These are phyloP conservation scores for Trachelus iudaicus DNA, from an alignment of 2,888 invertebrate genomes.

Conservation along the genomic window DNA sequence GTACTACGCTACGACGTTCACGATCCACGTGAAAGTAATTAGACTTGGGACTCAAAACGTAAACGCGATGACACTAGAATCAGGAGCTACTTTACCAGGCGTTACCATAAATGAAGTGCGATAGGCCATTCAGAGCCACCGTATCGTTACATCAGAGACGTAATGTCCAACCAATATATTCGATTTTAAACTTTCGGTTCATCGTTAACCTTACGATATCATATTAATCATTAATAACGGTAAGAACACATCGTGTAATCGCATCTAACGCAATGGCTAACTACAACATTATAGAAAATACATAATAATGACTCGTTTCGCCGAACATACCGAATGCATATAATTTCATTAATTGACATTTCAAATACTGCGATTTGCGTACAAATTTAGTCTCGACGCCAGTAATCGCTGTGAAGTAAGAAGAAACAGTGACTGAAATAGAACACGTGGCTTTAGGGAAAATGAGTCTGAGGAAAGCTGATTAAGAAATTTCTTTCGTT, in stretches of 20 bases:
- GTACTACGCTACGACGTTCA: not conserved
- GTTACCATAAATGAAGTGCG: constrained; percentile 20
- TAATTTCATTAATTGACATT: constrained; percentile 47
- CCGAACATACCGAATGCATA: constrained; percentile 34
- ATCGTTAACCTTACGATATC: not conserved
- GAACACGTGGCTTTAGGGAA: not conserved
- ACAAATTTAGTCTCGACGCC: constrained; percentile 13
- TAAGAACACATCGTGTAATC: constrained; percentile 53
- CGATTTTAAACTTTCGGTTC: not conserved
- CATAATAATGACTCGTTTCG: constrained; percentile 37
- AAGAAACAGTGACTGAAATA: not conserved
- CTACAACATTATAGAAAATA: constrained; percentile 54
- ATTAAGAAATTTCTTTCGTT: not conserved
- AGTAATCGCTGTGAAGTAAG: not conserved
- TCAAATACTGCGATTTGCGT: constrained; percentile 48
- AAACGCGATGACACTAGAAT: not conserved
- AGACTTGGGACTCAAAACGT: not conserved
- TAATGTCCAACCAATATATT: not conserved
- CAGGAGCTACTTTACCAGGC: not conserved
- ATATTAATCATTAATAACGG: constrained; percentile 40
- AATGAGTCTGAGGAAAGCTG: not conserved
- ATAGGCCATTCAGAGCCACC: constrained; percentile 42
- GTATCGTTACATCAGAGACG: constrained; percentile 18
- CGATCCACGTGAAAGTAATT: not conserved
- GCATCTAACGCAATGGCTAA: constrained; percentile 44